These are phyloP conservation scores for Globodera rostochiensis DNA, from an alignment of 1,140 invertebrate genomes.

Conservation along the genomic window DNA sequence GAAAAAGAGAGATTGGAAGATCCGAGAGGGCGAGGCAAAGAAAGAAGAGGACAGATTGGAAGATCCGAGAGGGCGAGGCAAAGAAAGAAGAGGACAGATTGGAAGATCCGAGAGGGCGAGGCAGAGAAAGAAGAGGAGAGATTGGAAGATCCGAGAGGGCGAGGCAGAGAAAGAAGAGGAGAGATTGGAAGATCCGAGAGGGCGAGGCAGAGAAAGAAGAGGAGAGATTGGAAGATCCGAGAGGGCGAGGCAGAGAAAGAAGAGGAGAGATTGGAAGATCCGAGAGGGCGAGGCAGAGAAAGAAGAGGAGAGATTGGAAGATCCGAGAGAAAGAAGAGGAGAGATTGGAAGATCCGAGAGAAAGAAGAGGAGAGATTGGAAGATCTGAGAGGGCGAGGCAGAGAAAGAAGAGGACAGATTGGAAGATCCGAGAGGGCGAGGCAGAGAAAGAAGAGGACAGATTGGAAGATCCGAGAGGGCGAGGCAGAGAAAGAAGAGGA, in stretches of 20 bases:
- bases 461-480: neutral
- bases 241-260: neutral
- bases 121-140: neutral
- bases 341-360: too few species aligned
- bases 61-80: neutral
- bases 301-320: too few species aligned
- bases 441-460: neutral
- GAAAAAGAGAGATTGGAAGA: neutral
- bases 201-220: neutral
- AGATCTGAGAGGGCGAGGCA: neutral
- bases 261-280: neutral
- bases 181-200: neutral
- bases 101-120: too few species aligned
- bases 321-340: neutral
- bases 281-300: neutral
- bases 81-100: neutral
- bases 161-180: neutral
- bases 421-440: neutral
- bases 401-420: neutral
- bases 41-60: neutral
- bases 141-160: neutral
- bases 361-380: neutral
- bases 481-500: neutral
- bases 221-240: neutral
- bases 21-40: neutral